Evolutionary conservation across 2,113 vertebrate species (phyloP).

Genomic region (Erpornis zantholeuca): DNA sequence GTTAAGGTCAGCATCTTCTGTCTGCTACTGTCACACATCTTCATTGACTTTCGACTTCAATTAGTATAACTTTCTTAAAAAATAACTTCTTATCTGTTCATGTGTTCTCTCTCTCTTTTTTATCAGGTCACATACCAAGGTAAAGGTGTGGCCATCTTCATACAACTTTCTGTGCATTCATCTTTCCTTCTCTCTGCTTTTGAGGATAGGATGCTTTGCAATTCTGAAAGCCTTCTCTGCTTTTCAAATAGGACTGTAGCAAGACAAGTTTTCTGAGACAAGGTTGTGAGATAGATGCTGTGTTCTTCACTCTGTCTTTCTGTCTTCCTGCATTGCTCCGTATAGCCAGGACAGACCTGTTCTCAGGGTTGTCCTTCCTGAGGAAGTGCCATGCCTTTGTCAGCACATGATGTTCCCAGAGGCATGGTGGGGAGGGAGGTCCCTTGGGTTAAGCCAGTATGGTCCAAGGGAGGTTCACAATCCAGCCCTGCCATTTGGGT

Average conservation of each 20-base stretch:
- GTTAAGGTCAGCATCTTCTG: neutral
- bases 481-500: neutral
- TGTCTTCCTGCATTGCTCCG: neutral
- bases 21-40: neutral
- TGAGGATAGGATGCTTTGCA: neutral
- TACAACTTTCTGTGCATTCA: neutral
- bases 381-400: neutral
- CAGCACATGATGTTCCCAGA: neutral
- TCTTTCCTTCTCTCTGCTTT: neutral
- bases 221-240: neutral
- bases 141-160: neutral
- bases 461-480: neutral
- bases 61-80: neutral
- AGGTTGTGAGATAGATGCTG: rapidly evolving
- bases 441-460: neutral
- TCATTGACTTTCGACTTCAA: neutral
- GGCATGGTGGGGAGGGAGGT: neutral
- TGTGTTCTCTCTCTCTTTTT: neutral
- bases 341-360: neutral
- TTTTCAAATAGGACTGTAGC: neutral
- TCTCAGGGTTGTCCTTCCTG: neutral
- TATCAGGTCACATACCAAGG: neutral
- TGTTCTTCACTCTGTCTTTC: neutral
- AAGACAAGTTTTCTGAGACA: neutral
- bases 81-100: neutral